Conservation (phyloP, 2,888 invertebrate genomes). For the Nomada ruficornis region DNA sequence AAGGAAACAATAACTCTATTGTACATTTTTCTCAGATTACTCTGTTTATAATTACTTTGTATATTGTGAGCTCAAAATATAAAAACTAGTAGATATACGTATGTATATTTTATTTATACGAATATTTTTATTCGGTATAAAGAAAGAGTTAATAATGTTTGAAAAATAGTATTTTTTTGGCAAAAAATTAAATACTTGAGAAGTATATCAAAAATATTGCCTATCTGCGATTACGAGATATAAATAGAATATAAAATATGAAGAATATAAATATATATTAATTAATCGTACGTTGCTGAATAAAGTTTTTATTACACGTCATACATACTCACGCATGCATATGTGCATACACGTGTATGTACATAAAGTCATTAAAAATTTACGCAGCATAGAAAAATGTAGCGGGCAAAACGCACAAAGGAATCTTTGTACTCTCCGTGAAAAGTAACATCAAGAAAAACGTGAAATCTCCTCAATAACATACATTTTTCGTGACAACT, state of each 20-base stretch:
- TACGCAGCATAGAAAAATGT: no score
- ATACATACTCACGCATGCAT: background rate
- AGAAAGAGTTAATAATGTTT: background rate
- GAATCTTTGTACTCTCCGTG: background rate
- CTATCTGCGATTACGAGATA: no score
- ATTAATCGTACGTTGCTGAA: background rate
- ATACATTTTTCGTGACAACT: constrained; percentile 29
- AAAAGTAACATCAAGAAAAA: background rate
- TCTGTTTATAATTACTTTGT: constrained; percentile 23
- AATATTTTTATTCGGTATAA: background rate
- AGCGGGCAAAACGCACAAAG: background rate
- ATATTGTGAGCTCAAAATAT: constrained; percentile 14
- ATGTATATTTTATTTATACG: background rate
- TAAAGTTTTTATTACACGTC: no score
- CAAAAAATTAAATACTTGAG: background rate
- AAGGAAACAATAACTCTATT: constrained; percentile 34
- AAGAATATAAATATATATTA: background rate
- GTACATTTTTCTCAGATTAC: background rate
- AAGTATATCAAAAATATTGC: background rate
- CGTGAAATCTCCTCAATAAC: background rate
- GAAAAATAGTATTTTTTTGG: background rate
- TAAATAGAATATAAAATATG: background rate
- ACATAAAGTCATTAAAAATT: background rate
- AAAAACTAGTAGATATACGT: background rate
- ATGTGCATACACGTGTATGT: background rate